Evolutionary conservation across 2,797 vertebrate species (phyloP).

Genomic region (Adrianichthys oophorus): DNA sequence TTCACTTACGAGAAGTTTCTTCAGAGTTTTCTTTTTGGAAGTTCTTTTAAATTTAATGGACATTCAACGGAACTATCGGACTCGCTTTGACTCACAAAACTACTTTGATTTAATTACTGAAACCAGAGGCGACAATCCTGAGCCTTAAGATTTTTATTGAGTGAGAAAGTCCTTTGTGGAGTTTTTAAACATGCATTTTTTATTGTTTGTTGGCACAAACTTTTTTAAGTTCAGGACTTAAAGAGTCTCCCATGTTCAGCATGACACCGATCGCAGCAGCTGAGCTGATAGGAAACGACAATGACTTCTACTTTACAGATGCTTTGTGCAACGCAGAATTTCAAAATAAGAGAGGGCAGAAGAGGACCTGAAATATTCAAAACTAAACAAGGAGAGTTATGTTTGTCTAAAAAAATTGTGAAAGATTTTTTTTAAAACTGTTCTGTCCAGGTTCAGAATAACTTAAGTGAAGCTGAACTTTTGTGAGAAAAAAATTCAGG

Average conservation of each 20-base stretch:
- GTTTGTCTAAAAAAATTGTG: conserved; percentile 16
- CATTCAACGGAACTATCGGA: too few relatives aligned
- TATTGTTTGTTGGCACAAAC: not conserved
- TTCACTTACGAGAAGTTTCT: too few relatives aligned
- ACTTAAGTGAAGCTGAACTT: not conserved
- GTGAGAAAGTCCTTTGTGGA: not conserved
- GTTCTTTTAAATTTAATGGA: too few relatives aligned
- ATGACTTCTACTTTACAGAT: conserved; percentile 24
- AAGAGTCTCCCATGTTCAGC: not conserved
- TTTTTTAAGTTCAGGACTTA: not conserved
- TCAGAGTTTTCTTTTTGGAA: too few relatives aligned
- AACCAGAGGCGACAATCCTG: not conserved
- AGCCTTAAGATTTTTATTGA: not conserved
- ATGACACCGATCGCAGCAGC: not conserved
- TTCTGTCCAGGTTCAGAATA: not conserved
- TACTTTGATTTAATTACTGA: not conserved
- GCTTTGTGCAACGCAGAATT: conserved; percentile 36
- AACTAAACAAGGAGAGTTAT: not conserved
- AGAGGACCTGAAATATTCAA: conserved; percentile 41
- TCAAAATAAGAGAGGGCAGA: conserved; percentile 14
- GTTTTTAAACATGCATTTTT: conserved; percentile 12
- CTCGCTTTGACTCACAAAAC: too few relatives aligned
- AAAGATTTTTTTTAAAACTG: conserved; percentile 9
- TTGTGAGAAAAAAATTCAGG: not conserved
- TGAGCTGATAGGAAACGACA: conserved; percentile 11